phyloP scores from a whole-genome alignment of 2,113 vertebrate genomes.

The Chionomys nivalis region DNA sequence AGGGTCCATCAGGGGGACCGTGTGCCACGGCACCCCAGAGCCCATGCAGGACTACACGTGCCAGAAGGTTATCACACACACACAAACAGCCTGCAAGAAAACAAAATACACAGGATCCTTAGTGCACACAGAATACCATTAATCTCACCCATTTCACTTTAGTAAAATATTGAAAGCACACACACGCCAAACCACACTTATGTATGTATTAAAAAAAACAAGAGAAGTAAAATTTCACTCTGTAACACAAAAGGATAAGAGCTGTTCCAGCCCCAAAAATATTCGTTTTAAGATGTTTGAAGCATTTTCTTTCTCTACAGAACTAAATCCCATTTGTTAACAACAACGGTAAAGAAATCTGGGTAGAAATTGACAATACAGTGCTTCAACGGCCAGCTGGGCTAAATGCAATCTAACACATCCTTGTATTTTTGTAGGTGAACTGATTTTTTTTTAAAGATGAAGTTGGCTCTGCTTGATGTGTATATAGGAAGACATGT shows the following conservation, averaged over 20 bases:
- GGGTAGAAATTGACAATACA: not conserved
- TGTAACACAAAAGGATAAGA: conserved; percentile 24
- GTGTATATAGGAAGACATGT: conserved; percentile 19
- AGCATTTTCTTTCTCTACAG: conserved; percentile 46
- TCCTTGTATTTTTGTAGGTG: not conserved
- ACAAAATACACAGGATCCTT: not conserved
- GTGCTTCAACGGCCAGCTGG: not conserved
- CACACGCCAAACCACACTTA: not conserved
- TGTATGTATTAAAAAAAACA: not conserved
- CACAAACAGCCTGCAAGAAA: not conserved
- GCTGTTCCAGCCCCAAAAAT: not conserved
- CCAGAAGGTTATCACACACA: not conserved
- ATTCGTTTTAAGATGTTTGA: not conserved
- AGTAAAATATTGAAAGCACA: not conserved
- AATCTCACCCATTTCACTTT: not conserved
- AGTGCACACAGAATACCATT: not conserved
- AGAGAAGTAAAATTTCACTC: conserved; percentile 43
- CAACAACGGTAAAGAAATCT: not conserved
- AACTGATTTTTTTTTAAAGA: not conserved
- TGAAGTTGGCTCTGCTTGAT: not conserved
- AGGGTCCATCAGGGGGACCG: not conserved
- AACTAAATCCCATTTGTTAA: not conserved
- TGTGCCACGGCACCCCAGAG: not conserved
- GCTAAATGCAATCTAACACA: not conserved
- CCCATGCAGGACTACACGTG: not conserved